Base-by-base conservation (phyloP, 2,113 vertebrate species). In the Silurus asotus region DNA sequence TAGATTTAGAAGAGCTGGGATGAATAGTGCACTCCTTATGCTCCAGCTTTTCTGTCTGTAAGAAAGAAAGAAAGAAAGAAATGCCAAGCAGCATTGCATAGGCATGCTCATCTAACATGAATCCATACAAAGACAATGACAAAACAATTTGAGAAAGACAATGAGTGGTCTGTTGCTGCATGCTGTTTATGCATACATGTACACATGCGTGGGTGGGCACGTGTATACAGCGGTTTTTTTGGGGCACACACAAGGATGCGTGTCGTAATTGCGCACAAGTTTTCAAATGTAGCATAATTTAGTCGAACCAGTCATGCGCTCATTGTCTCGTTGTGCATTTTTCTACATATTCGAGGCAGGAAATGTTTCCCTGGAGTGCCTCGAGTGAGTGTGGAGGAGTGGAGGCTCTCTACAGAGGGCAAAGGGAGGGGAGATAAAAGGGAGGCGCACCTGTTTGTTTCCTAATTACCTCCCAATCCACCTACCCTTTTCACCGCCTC, bases 1-100 rank as follows among this genome's bases (percentile, higher is more conserved):
- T 48, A 81, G 67, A 88, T 75, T 80, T 84, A 37, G 49, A 81
- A 62, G 67, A 61, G 48, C 55, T 6, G 13, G 19, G 56, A 75
- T 74, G 45, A 81, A 79, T 59, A 80, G 82, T 77, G 77, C 25
- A 15, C 62, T 87, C 49, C 25, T 53, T 80, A 49, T 51, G 51
- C 20, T 48, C 23, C 8, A 45, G 45, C 80, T 15, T 82, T 28
- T 82, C 25, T 75, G 28, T 53, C 72, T n/a, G 7, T 67, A 25
- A 3, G 37, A 37, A 37, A 37, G 37, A 37, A 37, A 37, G 37
- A 37, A 76, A 78, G 28, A 37, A 58, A 77, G 28, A 76, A 55
- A 28, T 8, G 37, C 37, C 14, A n/a, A 80, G 56, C 75, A 55
- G 82, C 78, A 37, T 65, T 69, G 64, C 58, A 14, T 6, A 0